Evolutionary conservation across 2,113 vertebrate genomes (phyloP).

Genomic region (Paratilapia polleni): DNA sequence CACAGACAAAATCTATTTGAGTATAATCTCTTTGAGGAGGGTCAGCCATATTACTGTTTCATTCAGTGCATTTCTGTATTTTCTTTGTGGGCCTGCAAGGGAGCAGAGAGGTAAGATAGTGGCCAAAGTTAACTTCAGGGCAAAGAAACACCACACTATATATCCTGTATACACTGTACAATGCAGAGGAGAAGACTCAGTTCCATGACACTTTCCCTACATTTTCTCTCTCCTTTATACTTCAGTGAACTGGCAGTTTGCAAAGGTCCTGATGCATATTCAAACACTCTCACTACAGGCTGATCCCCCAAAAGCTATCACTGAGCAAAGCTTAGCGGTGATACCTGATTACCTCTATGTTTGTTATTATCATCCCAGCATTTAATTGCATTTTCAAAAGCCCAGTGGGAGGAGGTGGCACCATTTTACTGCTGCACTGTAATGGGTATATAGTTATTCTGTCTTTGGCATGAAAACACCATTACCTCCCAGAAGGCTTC

Average conservation of each 20-base stretch:
- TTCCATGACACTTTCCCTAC: neutral
- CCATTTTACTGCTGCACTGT: conserved; percentile 28
- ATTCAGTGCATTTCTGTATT: conserved; percentile 8
- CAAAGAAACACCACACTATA: neutral
- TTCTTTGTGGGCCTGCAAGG: neutral
- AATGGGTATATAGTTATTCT: conserved; percentile 49
- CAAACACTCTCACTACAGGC: conserved; percentile 12
- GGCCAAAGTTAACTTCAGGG: neutral
- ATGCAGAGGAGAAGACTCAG: neutral
- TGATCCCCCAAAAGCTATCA: neutral
- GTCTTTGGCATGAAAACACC: conserved; percentile 49
- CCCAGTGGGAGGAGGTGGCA: conserved; percentile 18
- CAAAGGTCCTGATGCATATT: conserved; percentile 25
- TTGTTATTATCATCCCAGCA: conserved; percentile 46
- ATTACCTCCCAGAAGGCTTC: conserved; percentile 51
- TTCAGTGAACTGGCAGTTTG: neutral
- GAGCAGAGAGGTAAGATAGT: neutral
- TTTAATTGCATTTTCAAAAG: conserved; percentile 65
- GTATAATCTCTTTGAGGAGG: conserved; percentile 13
- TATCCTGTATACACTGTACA: neutral
- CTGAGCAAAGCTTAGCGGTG: conserved; percentile 13
- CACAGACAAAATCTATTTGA: conserved; percentile 14
- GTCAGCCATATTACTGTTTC: conserved; percentile 15
- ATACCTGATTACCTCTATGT: conserved; percentile 46
- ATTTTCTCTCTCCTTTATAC: neutral